These are phyloP conservation scores for Polyommatus icarus DNA, from an alignment of 2,888 invertebrate genomes.

Conservation along the genomic window DNA sequence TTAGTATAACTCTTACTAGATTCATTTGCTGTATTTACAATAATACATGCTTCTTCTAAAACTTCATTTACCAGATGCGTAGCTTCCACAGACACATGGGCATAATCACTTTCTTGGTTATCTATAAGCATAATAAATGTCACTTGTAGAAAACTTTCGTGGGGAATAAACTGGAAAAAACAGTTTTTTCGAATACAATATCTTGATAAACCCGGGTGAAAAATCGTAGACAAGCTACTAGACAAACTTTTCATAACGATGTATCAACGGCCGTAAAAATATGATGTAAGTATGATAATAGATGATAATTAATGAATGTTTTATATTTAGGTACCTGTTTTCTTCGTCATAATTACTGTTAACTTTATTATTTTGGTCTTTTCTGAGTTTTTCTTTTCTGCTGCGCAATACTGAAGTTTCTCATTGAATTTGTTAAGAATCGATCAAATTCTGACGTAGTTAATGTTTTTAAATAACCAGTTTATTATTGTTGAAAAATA, in stretches of 20 bases:
- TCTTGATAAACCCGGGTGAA: neutral
- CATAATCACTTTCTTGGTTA: slow-evolving; percentile 49
- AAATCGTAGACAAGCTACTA: neutral
- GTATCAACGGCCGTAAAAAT: neutral
- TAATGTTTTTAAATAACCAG: neutral
- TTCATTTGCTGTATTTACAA: slow-evolving; percentile 59
- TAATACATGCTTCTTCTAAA: slow-evolving; percentile 65
- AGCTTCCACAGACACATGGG: slow-evolving; percentile 56
- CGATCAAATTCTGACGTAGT: neutral
- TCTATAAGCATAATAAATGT: slow-evolving; percentile 45
- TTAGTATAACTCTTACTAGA: slow-evolving; percentile 50
- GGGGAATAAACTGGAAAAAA: neutral
- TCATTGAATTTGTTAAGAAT: neutral
- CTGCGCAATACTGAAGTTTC: neutral
- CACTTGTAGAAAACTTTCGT: neutral
- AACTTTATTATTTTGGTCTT: slow-evolving; percentile 38
- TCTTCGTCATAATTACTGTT: slow-evolving; percentile 51
- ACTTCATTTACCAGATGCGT: slow-evolving; percentile 65
- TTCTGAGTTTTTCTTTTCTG: slow-evolving; percentile 30
- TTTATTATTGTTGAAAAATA: neutral
- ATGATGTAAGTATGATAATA: no score
- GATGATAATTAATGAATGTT: no score
- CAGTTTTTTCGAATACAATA: neutral
- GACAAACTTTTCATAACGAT: neutral
- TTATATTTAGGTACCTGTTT: slow-evolving; percentile 49